These are phyloP conservation scores for Caradrina clavipalpis DNA, from an alignment of 2,888 invertebrate species.

Conservation along the genomic window DNA sequence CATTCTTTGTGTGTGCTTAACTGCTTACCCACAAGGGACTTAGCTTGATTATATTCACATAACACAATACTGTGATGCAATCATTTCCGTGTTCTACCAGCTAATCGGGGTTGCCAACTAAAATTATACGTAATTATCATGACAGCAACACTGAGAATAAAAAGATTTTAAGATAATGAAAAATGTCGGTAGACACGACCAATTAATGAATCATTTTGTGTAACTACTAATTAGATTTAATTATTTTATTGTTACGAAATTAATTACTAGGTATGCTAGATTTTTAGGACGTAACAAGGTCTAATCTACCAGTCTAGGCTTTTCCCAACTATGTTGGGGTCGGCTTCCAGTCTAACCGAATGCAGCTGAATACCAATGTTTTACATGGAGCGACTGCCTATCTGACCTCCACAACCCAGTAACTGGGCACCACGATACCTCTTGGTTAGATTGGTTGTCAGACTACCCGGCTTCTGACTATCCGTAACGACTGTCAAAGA, in stretches of 20 bases:
- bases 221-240: constrained; percentile 44
- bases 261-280: not conserved
- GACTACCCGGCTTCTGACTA: too few species aligned
- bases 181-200: constrained; percentile 51
- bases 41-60: constrained; percentile 20
- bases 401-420: too few species aligned
- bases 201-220: constrained; percentile 59
- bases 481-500: too few species aligned
- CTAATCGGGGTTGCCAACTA: constrained; percentile 56
- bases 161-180: constrained; percentile 61
- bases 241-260: constrained; percentile 40
- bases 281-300: constrained; percentile 6
- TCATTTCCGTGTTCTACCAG: constrained; percentile 34
- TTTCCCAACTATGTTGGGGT: too few species aligned
- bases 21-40: constrained; percentile 12
- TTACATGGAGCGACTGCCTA: too few species aligned
- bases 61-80: constrained; percentile 47
- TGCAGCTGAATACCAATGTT: too few species aligned
- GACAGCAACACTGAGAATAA: constrained; percentile 60
- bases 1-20: constrained; percentile 1
- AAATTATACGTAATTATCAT: constrained; percentile 65
- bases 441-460: too few species aligned
- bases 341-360: too few species aligned
- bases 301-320: too few species aligned
- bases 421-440: too few species aligned